Evolutionary conservation across 1,140 invertebrate genomes (phyloP), one percentile per base, ranked within the genome.

Genomic region (Diachasmimorpha longicaudata): DNA sequence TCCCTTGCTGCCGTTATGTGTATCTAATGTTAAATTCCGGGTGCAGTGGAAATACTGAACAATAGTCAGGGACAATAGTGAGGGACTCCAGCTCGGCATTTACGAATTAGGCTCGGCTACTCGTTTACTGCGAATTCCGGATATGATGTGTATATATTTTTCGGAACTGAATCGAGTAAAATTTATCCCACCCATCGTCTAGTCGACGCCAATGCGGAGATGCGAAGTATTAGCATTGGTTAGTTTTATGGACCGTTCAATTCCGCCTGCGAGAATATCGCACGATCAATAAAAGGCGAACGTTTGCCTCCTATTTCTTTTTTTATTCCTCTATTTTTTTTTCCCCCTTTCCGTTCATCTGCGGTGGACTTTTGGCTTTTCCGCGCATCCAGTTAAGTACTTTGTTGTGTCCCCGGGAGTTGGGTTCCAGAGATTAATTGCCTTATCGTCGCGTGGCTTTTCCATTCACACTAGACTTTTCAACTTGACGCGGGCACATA

Each of bases 191-290:
- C 58, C 70, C 70, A 48, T 67, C 36, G 67, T 73, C 77, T 78
- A 70, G 80, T 82, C 83, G 80, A 84, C 86, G 86, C 86, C 85
- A 83, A 81, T 87, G 85, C 82, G 79, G 83, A 84, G 84, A 87
- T 83, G 80, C 84, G 85, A 87, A 85, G 85, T 89, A 88, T 89
- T 88, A 89, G 88, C 88, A 89, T 89, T 88, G 88, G 87, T 89
- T 89, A 89, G 87, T 86, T 89, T 89, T 89, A 88, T 89, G 87
- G 86, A 84, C 85, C 88, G 86, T 88, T 88, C 88, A 89, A 83
- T 89, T 89, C 88, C 88, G 86, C 82, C 79, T 19, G 82, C 80
- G 81, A 81, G 81, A 77, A 82, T 77, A 74, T 76, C 58, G 77
- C 77, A 76, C 84, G 85, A 87, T 89, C 87, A 86, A 89, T 88